Evolutionary conservation across 2,113 vertebrate genomes (phyloP), one percentile per base, ranked within the genome.

Genomic region (Epinephelus moara): DNA sequence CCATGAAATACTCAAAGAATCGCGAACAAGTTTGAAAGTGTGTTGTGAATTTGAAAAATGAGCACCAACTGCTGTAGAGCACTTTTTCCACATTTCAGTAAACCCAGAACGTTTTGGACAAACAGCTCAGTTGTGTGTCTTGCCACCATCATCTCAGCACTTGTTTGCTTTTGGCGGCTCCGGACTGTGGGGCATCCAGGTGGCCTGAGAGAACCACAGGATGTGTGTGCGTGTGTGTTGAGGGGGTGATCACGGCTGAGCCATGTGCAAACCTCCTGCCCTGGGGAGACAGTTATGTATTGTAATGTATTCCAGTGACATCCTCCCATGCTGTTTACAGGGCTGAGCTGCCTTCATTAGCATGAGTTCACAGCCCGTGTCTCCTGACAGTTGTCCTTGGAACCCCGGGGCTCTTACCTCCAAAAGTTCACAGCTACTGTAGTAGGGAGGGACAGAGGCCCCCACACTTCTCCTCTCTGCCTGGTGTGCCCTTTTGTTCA

Each of bases 221-320:
- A 9, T 59, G 56, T 85, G 70, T 53, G 70, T 57, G 13, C 30
- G 3, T 52, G 66, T 45, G 4, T 52, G 66, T 69, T 70, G 50
- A 50, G 66, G 49, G 60, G 52, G 17, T 63, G 72, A 81, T 80
- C 81, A 53, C 78, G 78, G 69, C 81, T 78, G 80, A 80, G 80
- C 88, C 87, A 78, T 83, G 85, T 86, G 78, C 90, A 88, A 82
- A 89, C 93, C 91, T 85, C 49, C 88, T 89, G 94, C 92, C 93
- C 93, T 75, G 80, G 84, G 89, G 89, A 94, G 94, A 95, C 94
- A 95, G 94, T 95, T 95, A 96, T 96, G 94, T 95, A 96, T 96
- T 96, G 92, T 96, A 96, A 95, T 96, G 92, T 96, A 96, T 96
- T 95, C 95, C 77, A 78, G 89, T 93, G 94, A 96, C 94, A 95